A percentile compares a stretch with the other conserved stretches of the same genome.
phyloP scores from a whole-genome alignment of 1,140 invertebrate species.

The Sarcophaga peregrina region DNA sequence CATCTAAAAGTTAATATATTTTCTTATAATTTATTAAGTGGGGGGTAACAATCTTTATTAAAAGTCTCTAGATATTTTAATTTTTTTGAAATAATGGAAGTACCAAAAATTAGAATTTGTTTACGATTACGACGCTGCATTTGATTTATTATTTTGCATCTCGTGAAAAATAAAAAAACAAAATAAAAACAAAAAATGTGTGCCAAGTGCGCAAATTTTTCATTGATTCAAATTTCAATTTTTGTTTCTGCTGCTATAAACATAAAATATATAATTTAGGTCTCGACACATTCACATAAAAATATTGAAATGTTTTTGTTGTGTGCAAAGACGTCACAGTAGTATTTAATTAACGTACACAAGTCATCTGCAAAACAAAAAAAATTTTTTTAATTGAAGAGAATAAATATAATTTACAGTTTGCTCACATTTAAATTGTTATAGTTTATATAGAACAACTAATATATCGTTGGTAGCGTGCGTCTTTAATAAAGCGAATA shows the following conservation, averaged over 20 bases:
- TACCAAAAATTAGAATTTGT: no score
- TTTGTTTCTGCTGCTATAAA: slow-evolving; percentile 26
- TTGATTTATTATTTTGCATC: background rate
- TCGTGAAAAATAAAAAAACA: background rate
- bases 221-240: slow-evolving; percentile 32
- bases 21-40: no score
- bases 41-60: no score
- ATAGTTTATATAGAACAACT: background rate
- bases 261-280: slow-evolving; percentile 6
- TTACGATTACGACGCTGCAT: no score
- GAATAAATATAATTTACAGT: background rate
- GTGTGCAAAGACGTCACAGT: background rate
- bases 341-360: background rate
- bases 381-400: background rate
- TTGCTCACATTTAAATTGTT: no score
- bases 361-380: background rate
- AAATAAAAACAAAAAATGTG: slow-evolving; percentile 28
- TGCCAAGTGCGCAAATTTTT: slow-evolving; percentile 64
- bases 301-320: background rate
- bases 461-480: background rate
- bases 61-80: no score
- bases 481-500: slow-evolving; percentile 62
- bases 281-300: background rate
- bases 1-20: no score
- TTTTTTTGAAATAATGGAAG: no score